A percentile compares a stretch with the other conserved stretches of the same genome.
Conservation (phyloP, 2,797 vertebrate genomes). For the Heteromormyrus szaboi region DNA sequence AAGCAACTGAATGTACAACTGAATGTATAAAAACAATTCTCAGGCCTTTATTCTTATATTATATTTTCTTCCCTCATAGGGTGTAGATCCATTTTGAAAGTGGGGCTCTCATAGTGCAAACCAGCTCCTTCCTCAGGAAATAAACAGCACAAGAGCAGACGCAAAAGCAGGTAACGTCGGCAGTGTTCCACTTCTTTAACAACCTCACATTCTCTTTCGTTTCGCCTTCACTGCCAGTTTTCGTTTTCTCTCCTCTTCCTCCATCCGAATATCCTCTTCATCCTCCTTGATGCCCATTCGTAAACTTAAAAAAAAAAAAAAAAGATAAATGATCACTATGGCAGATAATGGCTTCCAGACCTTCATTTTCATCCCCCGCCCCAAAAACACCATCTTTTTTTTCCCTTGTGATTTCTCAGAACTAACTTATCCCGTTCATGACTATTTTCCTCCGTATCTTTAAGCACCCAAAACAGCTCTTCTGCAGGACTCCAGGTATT, state of each 20-base stretch:
- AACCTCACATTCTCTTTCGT: conserved; percentile 30
- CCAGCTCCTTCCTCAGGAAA: conserved; percentile 43
- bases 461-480: conserved; percentile 53
- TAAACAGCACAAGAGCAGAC: conserved; percentile 48
- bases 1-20: conserved; percentile 35
- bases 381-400: conserved; percentile 36
- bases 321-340: conserved; percentile 24
- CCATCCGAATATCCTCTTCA: conserved; percentile 52
- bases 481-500: neutral
- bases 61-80: conserved; percentile 27
- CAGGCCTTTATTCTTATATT: conserved; percentile 32
- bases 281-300: conserved; percentile 56
- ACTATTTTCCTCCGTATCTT: conserved; percentile 81
- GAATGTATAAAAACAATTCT: conserved; percentile 33
- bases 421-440: conserved; percentile 76
- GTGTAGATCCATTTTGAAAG: conserved; percentile 30
- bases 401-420: conserved; percentile 51
- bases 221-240: conserved; percentile 37
- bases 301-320: conserved; percentile 47
- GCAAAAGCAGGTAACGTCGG: conserved; percentile 15
- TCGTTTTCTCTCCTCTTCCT: conserved; percentile 54
- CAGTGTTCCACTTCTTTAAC: neutral
- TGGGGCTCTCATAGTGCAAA: conserved; percentile 41
- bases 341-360: neutral
- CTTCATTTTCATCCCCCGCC: neutral